A percentile compares a stretch with the other conserved stretches of the same genome.
Conservation (phyloP, 1,140 invertebrate species). For the Rhizoglyphus robini region DNA sequence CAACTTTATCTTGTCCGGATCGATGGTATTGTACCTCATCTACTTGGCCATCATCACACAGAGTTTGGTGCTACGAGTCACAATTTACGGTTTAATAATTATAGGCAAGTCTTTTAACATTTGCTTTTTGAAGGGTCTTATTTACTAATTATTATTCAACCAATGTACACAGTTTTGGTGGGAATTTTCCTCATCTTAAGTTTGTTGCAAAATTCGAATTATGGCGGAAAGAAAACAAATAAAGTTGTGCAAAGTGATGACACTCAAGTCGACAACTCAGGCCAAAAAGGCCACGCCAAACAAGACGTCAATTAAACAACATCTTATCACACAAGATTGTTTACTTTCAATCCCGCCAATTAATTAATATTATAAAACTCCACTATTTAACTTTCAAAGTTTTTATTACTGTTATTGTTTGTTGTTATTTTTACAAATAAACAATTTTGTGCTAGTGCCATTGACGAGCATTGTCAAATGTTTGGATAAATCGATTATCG, state of each 20-base stretch:
- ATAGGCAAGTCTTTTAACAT: neutral
- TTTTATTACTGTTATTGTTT: too few species aligned
- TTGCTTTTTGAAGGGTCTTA: neutral
- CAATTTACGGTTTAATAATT: neutral
- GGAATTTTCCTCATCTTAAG: neutral
- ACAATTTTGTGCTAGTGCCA: too few species aligned
- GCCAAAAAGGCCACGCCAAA: too few species aligned
- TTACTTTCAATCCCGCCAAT: too few species aligned
- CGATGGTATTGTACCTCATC: neutral
- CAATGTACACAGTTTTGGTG: neutral
- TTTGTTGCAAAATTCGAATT: slow-evolving; percentile 1
- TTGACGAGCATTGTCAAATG: too few species aligned
- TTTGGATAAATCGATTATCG: too few species aligned
- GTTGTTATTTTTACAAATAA: too few species aligned
- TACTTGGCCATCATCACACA: neutral
- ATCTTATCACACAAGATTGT: too few species aligned
- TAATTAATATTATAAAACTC: too few species aligned
- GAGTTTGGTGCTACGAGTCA: neutral
- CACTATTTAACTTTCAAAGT: too few species aligned
- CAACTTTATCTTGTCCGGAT: neutral
- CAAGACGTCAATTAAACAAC: too few species aligned
- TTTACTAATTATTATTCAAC: neutral
- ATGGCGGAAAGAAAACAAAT: neutral
- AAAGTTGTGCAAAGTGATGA: neutral
- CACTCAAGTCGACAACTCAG: too few species aligned